Conservation (phyloP, 2,888 invertebrate species). For the Pachycephus smyrnensis region DNA sequence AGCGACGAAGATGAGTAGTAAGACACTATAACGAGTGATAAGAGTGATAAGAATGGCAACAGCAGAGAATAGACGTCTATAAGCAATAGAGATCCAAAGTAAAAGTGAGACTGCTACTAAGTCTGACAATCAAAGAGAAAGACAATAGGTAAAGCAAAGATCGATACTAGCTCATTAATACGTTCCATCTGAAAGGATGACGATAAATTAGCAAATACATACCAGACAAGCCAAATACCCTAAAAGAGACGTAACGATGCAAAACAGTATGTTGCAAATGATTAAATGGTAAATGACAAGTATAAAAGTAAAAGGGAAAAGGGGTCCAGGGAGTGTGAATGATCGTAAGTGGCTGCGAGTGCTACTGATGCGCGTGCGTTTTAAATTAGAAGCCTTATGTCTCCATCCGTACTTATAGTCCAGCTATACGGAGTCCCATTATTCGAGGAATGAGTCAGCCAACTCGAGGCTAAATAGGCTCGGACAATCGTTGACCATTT, state of each 20-base stretch:
- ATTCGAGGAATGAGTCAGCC: constrained; percentile 16
- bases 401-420: neutral
- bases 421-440: constrained; percentile 12
- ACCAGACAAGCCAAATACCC: neutral
- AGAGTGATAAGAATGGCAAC: neutral
- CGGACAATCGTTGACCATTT: constrained; percentile 55
- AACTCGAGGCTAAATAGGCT: constrained; percentile 43
- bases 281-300: neutral
- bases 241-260: neutral
- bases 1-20: neutral
- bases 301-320: neutral
- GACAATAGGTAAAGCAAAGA: neutral
- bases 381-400: neutral
- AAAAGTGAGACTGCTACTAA: neutral
- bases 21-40: neutral
- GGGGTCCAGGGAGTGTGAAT: neutral
- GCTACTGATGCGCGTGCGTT: neutral
- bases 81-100: neutral
- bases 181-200: neutral
- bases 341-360: neutral
- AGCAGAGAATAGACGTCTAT: neutral
- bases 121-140: neutral
- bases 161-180: neutral
- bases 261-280: neutral
- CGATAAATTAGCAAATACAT: neutral